Conservation (phyloP, 2,113 vertebrate species). For the Salvelinus sp. region DNA sequence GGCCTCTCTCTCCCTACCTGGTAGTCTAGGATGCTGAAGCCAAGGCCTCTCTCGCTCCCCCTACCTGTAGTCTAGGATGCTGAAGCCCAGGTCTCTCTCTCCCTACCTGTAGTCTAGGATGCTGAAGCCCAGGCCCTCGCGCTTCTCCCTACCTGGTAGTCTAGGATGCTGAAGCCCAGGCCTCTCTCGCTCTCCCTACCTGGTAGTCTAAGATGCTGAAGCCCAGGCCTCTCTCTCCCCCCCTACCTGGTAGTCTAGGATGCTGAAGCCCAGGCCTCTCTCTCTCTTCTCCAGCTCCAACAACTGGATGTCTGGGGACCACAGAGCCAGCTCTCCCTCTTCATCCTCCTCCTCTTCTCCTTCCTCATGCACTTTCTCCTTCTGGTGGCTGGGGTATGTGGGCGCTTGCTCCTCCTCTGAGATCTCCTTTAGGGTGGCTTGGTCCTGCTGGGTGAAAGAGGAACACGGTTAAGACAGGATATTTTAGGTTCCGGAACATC, state of each 20-base stretch:
- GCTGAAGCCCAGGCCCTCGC: too few relatives aligned
- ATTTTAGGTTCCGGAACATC: too few relatives aligned
- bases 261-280: conserved; percentile 93
- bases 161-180: not conserved
- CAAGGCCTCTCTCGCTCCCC: not conserved
- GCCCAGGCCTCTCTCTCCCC: too few relatives aligned
- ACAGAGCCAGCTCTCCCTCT: conserved; percentile 86
- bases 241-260: conserved; percentile 95
- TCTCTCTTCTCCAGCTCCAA: conserved; percentile 85
- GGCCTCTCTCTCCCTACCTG: not conserved
- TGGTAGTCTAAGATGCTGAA: not conserved
- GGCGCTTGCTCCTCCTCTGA: conserved; percentile 14
- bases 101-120: too few relatives aligned
- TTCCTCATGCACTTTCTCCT: conserved; percentile 21
- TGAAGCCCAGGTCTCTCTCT: conserved; percentile 85
- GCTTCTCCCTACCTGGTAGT: too few relatives aligned
- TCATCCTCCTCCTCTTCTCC: conserved; percentile 70
- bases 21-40: too few relatives aligned
- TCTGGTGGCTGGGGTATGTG: conserved; percentile 46
- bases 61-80: conserved; percentile 97
- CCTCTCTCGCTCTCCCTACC: not conserved
- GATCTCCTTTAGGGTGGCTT: conserved; percentile 31
- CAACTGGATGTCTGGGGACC: conserved; percentile 85
- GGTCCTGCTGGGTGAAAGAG: conserved; percentile 24
- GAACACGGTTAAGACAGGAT: too few relatives aligned